Conservation (phyloP, 2,888 invertebrate species). For the Helleia helle region DNA sequence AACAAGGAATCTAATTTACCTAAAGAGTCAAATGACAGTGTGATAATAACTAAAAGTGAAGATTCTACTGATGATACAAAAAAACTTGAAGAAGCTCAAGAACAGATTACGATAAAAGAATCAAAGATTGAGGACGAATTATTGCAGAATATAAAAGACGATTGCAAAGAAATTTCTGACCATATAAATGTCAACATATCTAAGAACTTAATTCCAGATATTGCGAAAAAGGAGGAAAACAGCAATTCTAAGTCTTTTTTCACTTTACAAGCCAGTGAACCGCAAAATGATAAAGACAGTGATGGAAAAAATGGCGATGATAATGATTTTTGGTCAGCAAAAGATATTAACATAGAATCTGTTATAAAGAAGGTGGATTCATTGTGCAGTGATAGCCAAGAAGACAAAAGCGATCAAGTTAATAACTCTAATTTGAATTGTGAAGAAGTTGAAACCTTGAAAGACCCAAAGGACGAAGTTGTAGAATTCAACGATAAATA, state of each 20-base stretch:
- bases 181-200: background rate
- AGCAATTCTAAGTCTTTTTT: conserved; percentile 12
- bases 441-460: background rate
- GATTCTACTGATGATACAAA: background rate
- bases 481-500: conserved; percentile 12
- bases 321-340: conserved; percentile 84
- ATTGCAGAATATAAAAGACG: conserved; percentile 4
- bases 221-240: conserved; percentile 3
- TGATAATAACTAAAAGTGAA: background rate
- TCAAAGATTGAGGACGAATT: background rate
- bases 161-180: background rate
- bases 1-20: conserved; percentile 7
- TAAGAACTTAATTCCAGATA: background rate
- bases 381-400: conserved; percentile 64
- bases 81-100: conserved; percentile 11
- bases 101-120: background rate
- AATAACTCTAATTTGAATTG: conserved; percentile 8
- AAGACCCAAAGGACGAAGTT: conserved; percentile 9
- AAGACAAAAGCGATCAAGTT: conserved; percentile 11
- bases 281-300: conserved; percentile 20
- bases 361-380: conserved; percentile 87
- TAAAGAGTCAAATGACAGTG: background rate
- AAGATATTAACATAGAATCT: conserved; percentile 86
- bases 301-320: conserved; percentile 76
- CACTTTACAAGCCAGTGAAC: conserved; percentile 16